These are phyloP conservation scores for Microhierax caerulescens DNA, from an alignment of 2,797 vertebrate genomes.

Conservation along the genomic window DNA sequence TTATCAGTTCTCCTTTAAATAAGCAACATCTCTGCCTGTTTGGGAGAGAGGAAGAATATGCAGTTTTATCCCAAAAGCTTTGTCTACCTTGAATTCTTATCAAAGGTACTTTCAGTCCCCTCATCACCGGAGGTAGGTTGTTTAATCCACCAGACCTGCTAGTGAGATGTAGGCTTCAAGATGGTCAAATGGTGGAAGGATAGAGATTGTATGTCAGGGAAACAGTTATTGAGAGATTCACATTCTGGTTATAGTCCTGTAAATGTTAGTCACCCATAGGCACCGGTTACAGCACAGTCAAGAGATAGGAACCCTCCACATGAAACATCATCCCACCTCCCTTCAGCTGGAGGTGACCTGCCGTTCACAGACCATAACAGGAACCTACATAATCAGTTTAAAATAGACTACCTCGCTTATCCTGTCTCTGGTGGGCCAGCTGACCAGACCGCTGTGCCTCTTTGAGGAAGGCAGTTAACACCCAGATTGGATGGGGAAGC, in stretches of 20 bases:
- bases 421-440: not conserved
- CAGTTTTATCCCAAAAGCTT: not conserved
- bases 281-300: not conserved
- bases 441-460: not conserved
- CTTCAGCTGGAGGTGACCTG: not conserved
- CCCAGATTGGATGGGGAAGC: not conserved
- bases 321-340: not conserved
- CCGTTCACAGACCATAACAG: not conserved
- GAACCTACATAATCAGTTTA: not conserved
- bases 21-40: not conserved
- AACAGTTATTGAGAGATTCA: not conserved
- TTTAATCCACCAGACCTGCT: not conserved
- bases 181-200: not conserved
- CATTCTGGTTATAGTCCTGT: not conserved
- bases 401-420: not conserved
- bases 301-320: not conserved
- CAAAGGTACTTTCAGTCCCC: not conserved
- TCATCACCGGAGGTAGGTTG: not conserved
- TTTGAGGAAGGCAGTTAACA: not conserved
- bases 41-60: not conserved
- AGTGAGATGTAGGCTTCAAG: not conserved
- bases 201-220: not conserved
- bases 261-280: not conserved
- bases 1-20: not conserved
- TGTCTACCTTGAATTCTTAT: not conserved